Percentiles rank a stretch among this genome's conserved stretches.
Evolutionary conservation across 2,113 vertebrate genomes (phyloP).

Genomic region (Trinectes maculatus): DNA sequence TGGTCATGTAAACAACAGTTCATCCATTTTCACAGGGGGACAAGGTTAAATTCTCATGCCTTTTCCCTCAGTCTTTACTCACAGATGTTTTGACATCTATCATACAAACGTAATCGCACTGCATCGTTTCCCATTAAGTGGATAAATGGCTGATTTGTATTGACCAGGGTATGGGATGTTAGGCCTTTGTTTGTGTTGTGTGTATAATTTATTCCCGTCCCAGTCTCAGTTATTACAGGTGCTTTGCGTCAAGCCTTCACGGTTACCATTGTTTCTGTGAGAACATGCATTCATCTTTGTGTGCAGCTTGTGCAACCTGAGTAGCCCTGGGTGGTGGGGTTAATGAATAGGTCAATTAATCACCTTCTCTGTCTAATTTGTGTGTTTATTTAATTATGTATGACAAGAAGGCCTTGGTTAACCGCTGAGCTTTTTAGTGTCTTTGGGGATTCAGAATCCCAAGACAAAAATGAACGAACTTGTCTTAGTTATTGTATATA

Average conservation of each 20-base stretch:
- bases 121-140: constrained; percentile 50
- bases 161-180: constrained; percentile 22
- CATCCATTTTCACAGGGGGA: constrained; percentile 1
- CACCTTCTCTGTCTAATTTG: background rate
- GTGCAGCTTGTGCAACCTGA: constrained; percentile 50
- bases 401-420: background rate
- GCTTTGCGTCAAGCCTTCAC: constrained; percentile 30
- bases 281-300: constrained; percentile 39
- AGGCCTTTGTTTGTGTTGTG: constrained; percentile 47
- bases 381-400: background rate
- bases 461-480: too few relatives aligned
- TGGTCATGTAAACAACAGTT: too few relatives aligned
- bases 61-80: constrained; percentile 5
- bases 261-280: constrained; percentile 50
- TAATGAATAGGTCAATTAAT: background rate
- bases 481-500: too few relatives aligned
- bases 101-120: constrained; percentile 19
- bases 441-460: too few relatives aligned
- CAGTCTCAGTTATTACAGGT: constrained; percentile 41
- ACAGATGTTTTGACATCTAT: background rate
- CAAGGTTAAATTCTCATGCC: constrained; percentile 10
- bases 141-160: constrained; percentile 48
- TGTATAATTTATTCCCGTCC: constrained; percentile 42
- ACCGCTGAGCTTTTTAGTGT: background rate
- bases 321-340: background rate